phyloP scores from a whole-genome alignment of 2,113 vertebrate species.

The Prolemur simus region DNA sequence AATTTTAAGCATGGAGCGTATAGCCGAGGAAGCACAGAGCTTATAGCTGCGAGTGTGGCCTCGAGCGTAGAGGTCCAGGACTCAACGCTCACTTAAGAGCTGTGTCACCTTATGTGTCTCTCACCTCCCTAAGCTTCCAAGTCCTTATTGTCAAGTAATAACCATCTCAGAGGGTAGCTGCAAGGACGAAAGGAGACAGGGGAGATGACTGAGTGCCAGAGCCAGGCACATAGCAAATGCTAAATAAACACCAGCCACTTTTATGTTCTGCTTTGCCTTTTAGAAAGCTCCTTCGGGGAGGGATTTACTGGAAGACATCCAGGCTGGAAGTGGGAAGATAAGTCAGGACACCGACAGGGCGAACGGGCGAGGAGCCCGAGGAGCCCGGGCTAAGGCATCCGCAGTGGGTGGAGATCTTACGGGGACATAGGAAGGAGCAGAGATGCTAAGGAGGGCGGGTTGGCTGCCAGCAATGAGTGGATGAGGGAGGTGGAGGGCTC shows the following conservation, averaged over 20 bases:
- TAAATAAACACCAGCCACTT: neutral
- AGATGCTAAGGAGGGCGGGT: neutral
- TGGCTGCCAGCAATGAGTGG: too few relatives aligned
- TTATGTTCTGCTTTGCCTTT: neutral
- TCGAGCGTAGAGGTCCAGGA: neutral
- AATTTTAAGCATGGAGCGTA: neutral
- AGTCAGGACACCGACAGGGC: neutral
- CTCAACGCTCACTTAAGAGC: neutral
- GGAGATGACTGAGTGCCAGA: neutral
- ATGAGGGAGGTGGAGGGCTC: neutral
- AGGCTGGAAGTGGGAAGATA: neutral
- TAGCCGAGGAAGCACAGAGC: neutral
- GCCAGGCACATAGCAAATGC: neutral
- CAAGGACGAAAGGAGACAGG: neutral
- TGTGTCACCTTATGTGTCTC: fast-evolving
- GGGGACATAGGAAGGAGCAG: neutral
- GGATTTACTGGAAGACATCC: neutral
- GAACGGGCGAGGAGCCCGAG: neutral
- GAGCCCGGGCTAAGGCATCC: neutral
- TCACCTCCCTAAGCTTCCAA: neutral
- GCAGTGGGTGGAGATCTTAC: fast-evolving
- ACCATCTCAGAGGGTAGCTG: neutral
- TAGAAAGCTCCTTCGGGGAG: neutral
- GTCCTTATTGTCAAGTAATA: too few relatives aligned
- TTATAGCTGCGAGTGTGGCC: neutral